Conservation (phyloP, 1,140 invertebrate genomes). For the Bemisia tabaci region DNA sequence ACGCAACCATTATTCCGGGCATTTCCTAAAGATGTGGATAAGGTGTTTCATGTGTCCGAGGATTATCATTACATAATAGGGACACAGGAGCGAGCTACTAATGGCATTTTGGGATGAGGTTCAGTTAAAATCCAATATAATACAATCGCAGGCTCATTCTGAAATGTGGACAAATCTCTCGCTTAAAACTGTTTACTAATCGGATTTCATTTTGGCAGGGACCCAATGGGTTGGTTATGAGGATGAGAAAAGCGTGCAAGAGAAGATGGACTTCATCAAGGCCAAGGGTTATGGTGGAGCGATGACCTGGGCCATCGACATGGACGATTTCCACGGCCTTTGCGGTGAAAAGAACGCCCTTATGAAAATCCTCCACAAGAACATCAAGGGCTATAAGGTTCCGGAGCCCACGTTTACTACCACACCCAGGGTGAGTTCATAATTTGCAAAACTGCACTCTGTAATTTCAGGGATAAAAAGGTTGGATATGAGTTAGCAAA, state of each 20-base stretch:
- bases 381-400: conserved; percentile 58
- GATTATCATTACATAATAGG: no score
- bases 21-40: no score
- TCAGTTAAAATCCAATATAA: no score
- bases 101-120: no score
- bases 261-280: conserved; percentile 78
- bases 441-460: neutral
- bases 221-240: conserved; percentile 87
- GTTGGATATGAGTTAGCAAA: neutral
- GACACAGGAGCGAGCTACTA: no score
- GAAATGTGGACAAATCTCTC: no score
- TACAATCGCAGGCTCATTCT: no score
- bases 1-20: no score
- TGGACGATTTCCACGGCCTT: conserved; percentile 67
- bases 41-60: no score
- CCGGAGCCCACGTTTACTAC: conserved; percentile 47
- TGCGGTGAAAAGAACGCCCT: conserved; percentile 59
- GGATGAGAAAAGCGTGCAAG: conserved; percentile 57
- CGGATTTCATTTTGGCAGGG: conserved; percentile 26
- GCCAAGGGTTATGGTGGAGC: conserved; percentile 59
- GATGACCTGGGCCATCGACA: conserved; percentile 83
- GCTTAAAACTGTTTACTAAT: no score
- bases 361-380: conserved; percentile 52
- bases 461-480: neutral
- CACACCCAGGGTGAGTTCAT: conserved; percentile 47